These are phyloP conservation scores for Aldrovandia affinis DNA, from an alignment of 2,797 vertebrate species.

Conservation along the genomic window DNA sequence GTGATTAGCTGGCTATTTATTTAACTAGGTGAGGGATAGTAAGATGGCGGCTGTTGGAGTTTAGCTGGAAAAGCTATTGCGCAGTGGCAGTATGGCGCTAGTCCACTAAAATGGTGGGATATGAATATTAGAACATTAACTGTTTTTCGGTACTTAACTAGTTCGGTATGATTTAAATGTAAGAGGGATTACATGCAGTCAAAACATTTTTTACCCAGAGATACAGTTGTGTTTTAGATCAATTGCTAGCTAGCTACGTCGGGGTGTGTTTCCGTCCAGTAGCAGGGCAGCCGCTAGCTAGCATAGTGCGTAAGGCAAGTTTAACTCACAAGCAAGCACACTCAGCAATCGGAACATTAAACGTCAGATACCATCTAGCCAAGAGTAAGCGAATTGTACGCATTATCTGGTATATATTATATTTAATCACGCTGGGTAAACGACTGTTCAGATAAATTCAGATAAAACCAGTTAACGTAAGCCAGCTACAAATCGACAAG, in stretches of 20 bases:
- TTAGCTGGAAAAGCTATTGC: constrained; percentile 8
- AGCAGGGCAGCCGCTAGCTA: not conserved
- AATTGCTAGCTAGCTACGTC: not conserved
- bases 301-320: not conserved
- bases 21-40: constrained; percentile 31
- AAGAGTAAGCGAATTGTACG: not conserved
- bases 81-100: not conserved
- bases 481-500: not conserved
- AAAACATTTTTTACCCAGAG: not conserved
- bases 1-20: not conserved
- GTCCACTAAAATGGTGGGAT: not conserved
- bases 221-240: not conserved
- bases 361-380: not conserved
- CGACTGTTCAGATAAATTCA: not conserved
- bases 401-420: not conserved
- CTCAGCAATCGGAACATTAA: not conserved
- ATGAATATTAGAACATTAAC: not conserved
- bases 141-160: not conserved
- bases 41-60: constrained; percentile 72
- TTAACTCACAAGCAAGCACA: not conserved
- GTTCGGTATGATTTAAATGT: not conserved
- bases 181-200: not conserved
- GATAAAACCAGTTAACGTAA: not conserved
- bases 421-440: not conserved
- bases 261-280: not conserved